Percentiles rank a stretch among this genome's conserved stretches.
phyloP scores from a whole-genome alignment of 1,140 invertebrate genomes.

The Kradibia gibbosae region DNA sequence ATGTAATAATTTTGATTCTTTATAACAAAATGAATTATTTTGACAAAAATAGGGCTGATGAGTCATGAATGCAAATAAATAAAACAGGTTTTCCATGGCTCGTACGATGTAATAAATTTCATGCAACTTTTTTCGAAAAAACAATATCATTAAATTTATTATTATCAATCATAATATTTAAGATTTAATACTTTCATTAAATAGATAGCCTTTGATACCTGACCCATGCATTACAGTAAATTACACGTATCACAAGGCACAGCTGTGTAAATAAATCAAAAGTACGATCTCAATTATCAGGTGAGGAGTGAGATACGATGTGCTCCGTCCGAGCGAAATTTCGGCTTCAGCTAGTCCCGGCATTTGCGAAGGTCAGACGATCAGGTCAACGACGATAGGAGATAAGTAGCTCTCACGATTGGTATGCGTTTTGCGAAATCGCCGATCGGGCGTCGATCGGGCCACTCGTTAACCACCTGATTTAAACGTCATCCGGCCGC shows the following conservation, averaged over 20 bases:
- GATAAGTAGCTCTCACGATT: neutral
- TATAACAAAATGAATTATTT: neutral
- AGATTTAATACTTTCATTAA: conserved; percentile 43
- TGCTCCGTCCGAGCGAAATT: neutral
- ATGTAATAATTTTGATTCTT: neutral
- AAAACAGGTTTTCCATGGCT: neutral
- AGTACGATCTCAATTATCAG: conserved; percentile 17
- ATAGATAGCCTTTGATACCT: conserved; percentile 13
- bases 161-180: conserved; percentile 23
- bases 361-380: neutral
- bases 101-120: conserved; percentile 1
- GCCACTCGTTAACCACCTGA: neutral
- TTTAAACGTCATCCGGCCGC: neutral
- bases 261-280: conserved; percentile 12
- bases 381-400: neutral
- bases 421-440: neutral
- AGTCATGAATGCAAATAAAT: conserved; percentile 7
- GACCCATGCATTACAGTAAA: conserved; percentile 27
- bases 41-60: neutral
- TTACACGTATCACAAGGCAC: neutral
- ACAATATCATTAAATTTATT: conserved; percentile 21
- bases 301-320: neutral
- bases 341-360: neutral
- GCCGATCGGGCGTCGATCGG: neutral
- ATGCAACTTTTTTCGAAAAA: neutral